phyloP scores from a whole-genome alignment of 2,113 vertebrate species.

The Fulica atra region DNA sequence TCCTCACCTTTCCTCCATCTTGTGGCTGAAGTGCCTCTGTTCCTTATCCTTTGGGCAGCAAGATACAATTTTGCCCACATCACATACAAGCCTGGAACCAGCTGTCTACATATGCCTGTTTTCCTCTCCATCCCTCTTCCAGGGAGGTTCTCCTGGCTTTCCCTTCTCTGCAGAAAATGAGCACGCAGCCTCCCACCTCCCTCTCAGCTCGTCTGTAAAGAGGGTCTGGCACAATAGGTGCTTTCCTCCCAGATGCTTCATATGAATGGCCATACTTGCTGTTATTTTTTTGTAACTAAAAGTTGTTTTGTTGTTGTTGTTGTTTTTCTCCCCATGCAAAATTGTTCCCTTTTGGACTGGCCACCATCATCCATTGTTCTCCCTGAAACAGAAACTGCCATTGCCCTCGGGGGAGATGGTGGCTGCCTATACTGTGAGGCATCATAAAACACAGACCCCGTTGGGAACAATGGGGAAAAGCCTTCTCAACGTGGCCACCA shows the following conservation, averaged over 20 bases:
- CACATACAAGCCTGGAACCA: not conserved
- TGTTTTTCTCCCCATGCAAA: not conserved
- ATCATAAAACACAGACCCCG: conserved; percentile 29
- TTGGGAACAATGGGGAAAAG: conserved; percentile 52
- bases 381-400: conserved; percentile 14
- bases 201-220: not conserved
- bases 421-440: conserved; percentile 46
- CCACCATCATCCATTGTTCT: conserved; percentile 67
- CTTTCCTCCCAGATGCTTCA: not conserved
- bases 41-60: not conserved
- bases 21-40: not conserved
- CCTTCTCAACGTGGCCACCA: conserved; percentile 6
- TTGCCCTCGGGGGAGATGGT: not conserved
- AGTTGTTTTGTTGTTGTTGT: not conserved
- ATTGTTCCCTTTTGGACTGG: conserved; percentile 39
- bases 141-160: not conserved
- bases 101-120: rapidly evolving
- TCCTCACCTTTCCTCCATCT: not conserved
- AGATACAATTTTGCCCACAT: not conserved
- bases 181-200: not conserved
- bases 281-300: conserved; percentile 3
- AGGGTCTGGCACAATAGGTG: conserved; percentile 2
- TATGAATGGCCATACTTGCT: conserved; percentile 11
- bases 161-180: not conserved
- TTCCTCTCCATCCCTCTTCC: not conserved